Conservation (phyloP, 2,113 vertebrate genomes). For the Gopherus evgoodei region DNA sequence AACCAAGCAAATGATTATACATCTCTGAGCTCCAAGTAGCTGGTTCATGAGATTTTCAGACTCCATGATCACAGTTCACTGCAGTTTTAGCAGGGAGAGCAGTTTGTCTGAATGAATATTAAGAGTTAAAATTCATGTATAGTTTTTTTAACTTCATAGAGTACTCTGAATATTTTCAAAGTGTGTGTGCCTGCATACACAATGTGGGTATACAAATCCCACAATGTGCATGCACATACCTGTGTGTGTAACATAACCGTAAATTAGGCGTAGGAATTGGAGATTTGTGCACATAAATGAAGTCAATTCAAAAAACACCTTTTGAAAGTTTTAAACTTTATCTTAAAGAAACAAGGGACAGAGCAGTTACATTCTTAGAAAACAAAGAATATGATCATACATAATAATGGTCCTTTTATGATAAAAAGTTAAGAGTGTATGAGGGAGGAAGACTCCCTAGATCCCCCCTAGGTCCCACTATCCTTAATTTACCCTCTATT, state of each 20-base stretch:
- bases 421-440: not conserved
- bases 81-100: not conserved
- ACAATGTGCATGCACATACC: no score
- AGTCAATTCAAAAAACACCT: not conserved
- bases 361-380: not conserved
- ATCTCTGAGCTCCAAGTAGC: not conserved
- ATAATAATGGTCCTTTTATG: not conserved
- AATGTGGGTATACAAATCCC: no score
- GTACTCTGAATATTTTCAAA: not conserved
- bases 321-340: not conserved
- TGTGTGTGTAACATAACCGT: not conserved
- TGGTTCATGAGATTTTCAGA: no score
- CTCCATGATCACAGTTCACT: no score
- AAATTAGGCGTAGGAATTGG: not conserved
- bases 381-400: not conserved
- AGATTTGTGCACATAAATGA: not conserved
- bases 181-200: not conserved
- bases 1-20: not conserved
- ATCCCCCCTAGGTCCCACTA: no score
- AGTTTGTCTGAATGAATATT: not conserved
- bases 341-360: not conserved
- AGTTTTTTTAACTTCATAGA: not conserved
- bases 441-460: no score
- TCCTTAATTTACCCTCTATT: no score
- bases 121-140: not conserved